Conservation (phyloP, 2,797 vertebrate genomes). For the Ptychobarbus kaznakovi region DNA sequence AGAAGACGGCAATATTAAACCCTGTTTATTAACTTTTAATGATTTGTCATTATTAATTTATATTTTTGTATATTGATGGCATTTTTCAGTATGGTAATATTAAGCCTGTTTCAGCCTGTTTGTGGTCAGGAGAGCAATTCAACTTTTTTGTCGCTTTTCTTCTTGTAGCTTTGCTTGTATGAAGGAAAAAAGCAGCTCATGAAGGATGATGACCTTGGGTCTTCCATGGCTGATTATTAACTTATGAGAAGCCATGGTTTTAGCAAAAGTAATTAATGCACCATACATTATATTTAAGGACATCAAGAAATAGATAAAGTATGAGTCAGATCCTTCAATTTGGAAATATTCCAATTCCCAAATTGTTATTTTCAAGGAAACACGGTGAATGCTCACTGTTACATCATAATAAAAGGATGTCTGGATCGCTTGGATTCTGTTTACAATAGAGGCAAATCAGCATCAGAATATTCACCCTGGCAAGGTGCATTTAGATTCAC, state of each 20-base stretch:
- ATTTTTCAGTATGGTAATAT: background rate
- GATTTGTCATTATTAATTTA: conserved; percentile 4
- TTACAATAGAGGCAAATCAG: conserved; percentile 22
- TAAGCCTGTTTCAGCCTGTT: background rate
- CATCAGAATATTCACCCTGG: conserved; percentile 6
- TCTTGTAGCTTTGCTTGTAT: background rate
- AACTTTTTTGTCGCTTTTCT: background rate
- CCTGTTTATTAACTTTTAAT: conserved; percentile 10
- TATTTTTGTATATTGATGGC: background rate
- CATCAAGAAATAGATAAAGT: conserved; percentile 42
- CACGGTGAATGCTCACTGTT: background rate
- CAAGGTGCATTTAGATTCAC: background rate
- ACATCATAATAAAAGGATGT: conserved; percentile 28
- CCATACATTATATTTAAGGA: conserved; percentile 59
- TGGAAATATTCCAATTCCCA: conserved; percentile 21
- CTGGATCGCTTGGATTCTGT: background rate
- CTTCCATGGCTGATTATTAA: conserved; percentile 63
- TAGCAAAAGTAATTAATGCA: conserved; percentile 62
- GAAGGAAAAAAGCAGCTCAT: conserved; percentile 58
- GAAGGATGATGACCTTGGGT: conserved; percentile 64
- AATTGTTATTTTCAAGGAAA: background rate
- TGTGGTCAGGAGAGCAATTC: conserved; percentile 13
- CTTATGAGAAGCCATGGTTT: conserved; percentile 61
- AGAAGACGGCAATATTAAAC: background rate
- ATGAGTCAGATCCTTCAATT: conserved; percentile 32